Conservation (phyloP, 2,797 vertebrate genomes). For the Helostoma temminkii region DNA sequence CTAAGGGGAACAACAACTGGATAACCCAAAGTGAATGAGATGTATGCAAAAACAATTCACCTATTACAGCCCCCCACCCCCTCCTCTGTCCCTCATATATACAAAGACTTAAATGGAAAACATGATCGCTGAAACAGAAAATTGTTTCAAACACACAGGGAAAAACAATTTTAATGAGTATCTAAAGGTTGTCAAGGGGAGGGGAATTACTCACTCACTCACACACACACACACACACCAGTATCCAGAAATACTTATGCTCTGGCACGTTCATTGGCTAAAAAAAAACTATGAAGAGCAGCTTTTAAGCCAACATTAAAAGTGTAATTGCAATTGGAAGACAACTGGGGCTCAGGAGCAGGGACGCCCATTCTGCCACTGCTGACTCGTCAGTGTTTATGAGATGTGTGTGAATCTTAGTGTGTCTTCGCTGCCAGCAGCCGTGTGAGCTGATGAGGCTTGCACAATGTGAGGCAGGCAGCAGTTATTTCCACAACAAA, state of each 20-base stretch:
- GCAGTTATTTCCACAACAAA: slow-evolving; percentile 67
- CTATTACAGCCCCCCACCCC: neutral
- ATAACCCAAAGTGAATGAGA: slow-evolving; percentile 52
- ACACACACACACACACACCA: slow-evolving; percentile 21
- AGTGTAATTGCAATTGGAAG: slow-evolving; percentile 65
- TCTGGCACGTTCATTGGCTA: slow-evolving; percentile 24
- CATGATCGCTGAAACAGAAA: slow-evolving; percentile 65
- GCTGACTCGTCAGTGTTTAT: slow-evolving; percentile 27
- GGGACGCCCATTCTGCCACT: slow-evolving; percentile 28
- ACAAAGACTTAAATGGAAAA: slow-evolving; percentile 27
- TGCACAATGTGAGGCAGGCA: slow-evolving; percentile 31
- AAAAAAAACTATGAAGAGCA: slow-evolving; percentile 40
- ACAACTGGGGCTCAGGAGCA: slow-evolving; percentile 58
- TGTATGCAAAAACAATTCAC: slow-evolving; percentile 31
- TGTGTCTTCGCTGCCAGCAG: slow-evolving; percentile 34
- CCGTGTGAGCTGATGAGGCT: slow-evolving; percentile 44
- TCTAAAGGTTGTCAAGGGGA: slow-evolving; percentile 62
- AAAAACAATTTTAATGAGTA: slow-evolving; percentile 72
- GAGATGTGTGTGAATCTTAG: slow-evolving; percentile 2
- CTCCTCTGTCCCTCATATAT: neutral
- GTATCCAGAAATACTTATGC: neutral
- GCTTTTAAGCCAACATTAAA: slow-evolving; percentile 62
- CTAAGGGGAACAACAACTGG: slow-evolving; percentile 59
- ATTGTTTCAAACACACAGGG: slow-evolving; percentile 63
- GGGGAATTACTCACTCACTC: slow-evolving; percentile 20